Evolutionary conservation across 64 coral and sea anemone genomes (phyloP), one percentile per base, ranked within the genome.

Genomic region (Catalaphyllia jardinei): DNA sequence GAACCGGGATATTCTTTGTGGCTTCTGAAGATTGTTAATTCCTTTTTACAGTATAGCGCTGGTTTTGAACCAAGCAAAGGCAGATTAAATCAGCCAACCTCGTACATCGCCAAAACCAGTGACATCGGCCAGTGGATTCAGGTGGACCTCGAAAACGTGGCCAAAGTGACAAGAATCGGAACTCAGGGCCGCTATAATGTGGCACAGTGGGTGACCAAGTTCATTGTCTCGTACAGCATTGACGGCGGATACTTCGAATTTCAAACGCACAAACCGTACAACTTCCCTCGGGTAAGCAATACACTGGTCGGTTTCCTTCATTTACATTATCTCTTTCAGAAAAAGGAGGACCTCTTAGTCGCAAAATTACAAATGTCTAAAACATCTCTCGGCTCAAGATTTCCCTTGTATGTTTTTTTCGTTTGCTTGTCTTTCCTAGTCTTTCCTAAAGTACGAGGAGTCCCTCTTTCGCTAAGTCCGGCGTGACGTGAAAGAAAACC

Each of bases 131-230:
- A 89, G 10, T 89, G 88, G 88, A 18, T 89, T 29, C 88, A 89
- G 69, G 77, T 89, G 42, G 88, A 89, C 51, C 71, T 89, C 72
- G 76, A 63, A 10, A 80, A 89, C 8, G 54, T 79, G 16, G 76
- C 52, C 62, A 60, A 89, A 89, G 54, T 89, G 69, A 89, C 88
- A 14, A 79, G 71, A 89, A 72, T 80, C 29, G 88, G 31, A 22
- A 89, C 77, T 71, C 88, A 89, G 54, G 88, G 88, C 29, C 62
- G 42, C 0, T 22, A 67, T 49, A 33, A 80, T 46, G 61, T 4
- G 0, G 11, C 10, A 35, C 79, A 83, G 60, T 83, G 31, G 29
- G 33, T 83, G 4, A 83, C 31, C 15, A 83, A 83, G 31, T 83
- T 65, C 20, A 65, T 60, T 1, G 30, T 83, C 17, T 83, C 79